Evolutionary conservation across 2,888 invertebrate genomes (phyloP).

Genomic region (Phaedon cochleariae): DNA sequence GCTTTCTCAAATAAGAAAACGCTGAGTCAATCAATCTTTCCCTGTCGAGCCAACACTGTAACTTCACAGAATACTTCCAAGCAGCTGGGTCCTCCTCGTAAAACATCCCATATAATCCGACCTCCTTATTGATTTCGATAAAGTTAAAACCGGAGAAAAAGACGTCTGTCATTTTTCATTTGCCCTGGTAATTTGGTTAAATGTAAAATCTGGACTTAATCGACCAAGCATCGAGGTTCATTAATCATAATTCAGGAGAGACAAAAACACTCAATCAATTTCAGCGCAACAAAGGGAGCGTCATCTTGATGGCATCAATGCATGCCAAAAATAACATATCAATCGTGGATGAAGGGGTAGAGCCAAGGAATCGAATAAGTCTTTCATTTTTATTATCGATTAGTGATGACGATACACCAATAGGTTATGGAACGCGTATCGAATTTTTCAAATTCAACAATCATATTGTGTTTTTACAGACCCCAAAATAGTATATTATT

Average conservation of each 20-base stretch:
- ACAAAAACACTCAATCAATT: constrained; percentile 56
- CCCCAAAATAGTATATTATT: too few species aligned
- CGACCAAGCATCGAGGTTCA: constrained; percentile 41
- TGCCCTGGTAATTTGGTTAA: constrained; percentile 26
- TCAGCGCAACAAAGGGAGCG: constrained; percentile 48
- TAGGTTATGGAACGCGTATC: too few species aligned
- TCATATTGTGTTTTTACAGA: too few species aligned
- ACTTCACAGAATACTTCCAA: neutral
- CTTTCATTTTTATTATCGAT: neutral
- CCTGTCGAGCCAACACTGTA: neutral
- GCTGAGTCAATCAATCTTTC: too few species aligned
- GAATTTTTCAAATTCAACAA: too few species aligned
- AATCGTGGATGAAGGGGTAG: neutral
- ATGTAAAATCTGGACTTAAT: constrained; percentile 43
- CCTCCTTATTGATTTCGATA: neutral
- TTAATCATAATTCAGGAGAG: constrained; percentile 51
- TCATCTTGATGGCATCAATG: constrained; percentile 32
- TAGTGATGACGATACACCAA: too few species aligned
- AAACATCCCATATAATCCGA: neutral
- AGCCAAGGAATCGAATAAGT: neutral
- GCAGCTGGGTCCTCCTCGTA: neutral
- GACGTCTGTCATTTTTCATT: constrained; percentile 30
- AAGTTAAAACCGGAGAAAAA: constrained; percentile 17
- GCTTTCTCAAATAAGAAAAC: too few species aligned
- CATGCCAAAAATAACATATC: neutral